These are phyloP conservation scores for Rhinoptilus africanus DNA, from an alignment of 2,113 vertebrate species.

Conservation along the genomic window DNA sequence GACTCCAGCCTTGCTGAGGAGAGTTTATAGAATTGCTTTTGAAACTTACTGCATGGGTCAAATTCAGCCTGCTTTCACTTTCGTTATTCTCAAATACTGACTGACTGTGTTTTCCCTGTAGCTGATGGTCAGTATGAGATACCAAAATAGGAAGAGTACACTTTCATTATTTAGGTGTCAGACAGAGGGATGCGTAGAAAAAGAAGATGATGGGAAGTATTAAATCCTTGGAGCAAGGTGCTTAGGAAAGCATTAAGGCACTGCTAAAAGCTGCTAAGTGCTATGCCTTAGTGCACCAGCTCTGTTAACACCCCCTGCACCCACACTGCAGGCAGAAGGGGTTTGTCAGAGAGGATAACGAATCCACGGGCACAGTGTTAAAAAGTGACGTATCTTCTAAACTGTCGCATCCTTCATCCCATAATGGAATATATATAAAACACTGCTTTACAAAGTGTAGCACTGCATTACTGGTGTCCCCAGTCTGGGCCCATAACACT, in stretches of 20 bases:
- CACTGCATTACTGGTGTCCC: neutral
- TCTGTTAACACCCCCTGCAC: neutral
- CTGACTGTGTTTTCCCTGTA: neutral
- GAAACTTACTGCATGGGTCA: neutral
- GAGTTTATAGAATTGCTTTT: neutral
- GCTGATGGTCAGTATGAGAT: neutral
- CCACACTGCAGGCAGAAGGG: neutral
- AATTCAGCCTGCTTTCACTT: neutral
- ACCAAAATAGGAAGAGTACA: neutral
- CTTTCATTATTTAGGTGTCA: neutral
- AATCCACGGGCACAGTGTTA: accelerated
- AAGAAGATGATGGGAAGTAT: neutral
- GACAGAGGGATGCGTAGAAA: neutral
- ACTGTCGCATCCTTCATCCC: neutral
- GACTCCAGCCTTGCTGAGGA: neutral
- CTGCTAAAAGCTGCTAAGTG: neutral
- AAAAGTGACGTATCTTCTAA: neutral
- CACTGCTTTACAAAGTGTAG: accelerated
- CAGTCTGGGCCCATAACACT: neutral
- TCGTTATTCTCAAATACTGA: neutral
- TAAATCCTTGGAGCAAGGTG: neutral
- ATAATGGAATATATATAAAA: neutral
- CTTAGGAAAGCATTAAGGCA: neutral
- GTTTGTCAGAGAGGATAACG: neutral
- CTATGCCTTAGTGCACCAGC: neutral